Evolutionary conservation across 2,113 vertebrate species (phyloP).

Genomic region (Accipiter virgatus): DNA sequence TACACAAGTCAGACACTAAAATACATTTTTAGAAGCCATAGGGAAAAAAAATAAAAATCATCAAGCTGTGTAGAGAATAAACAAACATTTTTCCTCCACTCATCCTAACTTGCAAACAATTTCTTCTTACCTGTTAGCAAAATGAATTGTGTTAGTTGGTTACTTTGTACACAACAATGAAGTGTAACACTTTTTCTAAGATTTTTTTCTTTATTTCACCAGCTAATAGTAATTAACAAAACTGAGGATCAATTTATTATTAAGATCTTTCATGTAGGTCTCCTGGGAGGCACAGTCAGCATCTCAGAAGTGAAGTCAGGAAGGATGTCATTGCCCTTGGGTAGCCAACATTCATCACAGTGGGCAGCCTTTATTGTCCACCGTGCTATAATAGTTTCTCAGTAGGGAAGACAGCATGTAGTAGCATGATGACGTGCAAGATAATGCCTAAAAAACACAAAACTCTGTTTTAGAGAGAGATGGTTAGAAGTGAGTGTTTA

Average conservation of each 20-base stretch:
- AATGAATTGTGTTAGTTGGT: neutral
- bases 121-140: neutral
- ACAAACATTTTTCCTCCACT: neutral
- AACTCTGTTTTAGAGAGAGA: neutral
- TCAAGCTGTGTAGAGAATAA: neutral
- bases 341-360: slow-evolving; percentile 16
- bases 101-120: neutral
- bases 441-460: slow-evolving; percentile 33
- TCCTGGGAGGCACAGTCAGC: neutral
- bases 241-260: neutral
- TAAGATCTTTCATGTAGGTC: neutral
- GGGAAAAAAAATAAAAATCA: neutral
- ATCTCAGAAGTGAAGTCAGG: neutral
- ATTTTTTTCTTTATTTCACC: neutral
- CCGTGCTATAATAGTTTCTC: neutral
- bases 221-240: neutral
- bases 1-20: neutral
- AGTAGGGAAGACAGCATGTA: slow-evolving; percentile 21
- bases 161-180: neutral
- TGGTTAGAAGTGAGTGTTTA: neutral
- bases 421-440: neutral
- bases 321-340: slow-evolving; percentile 24
- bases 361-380: slow-evolving; percentile 14
- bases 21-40: neutral
- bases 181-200: neutral